Percentiles rank a stretch among this genome's conserved stretches.
phyloP scores from a whole-genome alignment of 1,140 invertebrate species.

The Cecropterus lyciades region DNA sequence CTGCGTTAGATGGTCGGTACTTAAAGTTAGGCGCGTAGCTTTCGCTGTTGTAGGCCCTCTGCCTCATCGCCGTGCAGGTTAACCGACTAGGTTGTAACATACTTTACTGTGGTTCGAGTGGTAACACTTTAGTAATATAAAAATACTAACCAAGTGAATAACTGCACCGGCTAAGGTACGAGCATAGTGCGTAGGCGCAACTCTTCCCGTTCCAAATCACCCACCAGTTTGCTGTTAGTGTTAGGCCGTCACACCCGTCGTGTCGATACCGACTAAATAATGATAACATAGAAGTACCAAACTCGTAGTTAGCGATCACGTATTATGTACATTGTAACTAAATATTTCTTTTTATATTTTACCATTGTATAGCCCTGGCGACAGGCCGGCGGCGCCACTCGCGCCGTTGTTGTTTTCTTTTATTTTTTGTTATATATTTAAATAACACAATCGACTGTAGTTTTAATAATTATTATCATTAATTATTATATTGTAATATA shows the following conservation, averaged over 20 bases:
- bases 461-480: conserved; percentile 84
- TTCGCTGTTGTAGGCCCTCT: conserved; percentile 46
- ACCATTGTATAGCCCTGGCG: conserved; percentile 81
- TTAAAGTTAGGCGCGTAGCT: conserved; percentile 65
- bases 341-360: conserved; percentile 78
- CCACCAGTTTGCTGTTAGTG: conserved; percentile 69
- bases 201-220: conserved; percentile 57
- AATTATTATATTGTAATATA: conserved; percentile 84
- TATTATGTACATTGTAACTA: conserved; percentile 83
- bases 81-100: conserved; percentile 20
- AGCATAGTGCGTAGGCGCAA: conserved; percentile 56
- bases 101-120: conserved; percentile 1
- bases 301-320: conserved; percentile 80
- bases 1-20: conserved; percentile 70
- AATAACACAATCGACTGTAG: conserved; percentile 82
- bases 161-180: conserved; percentile 44
- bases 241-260: conserved; percentile 58
- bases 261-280: conserved; percentile 58
- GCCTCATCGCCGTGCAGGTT: conserved; percentile 37
- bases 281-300: conserved; percentile 81
- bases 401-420: conserved; percentile 77
- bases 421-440: conserved; percentile 82
- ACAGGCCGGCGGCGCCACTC: conserved; percentile 60
- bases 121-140: background rate
- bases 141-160: conserved; percentile 14